A percentile compares a stretch with the other conserved stretches of the same genome.
Evolutionary conservation across 2,113 vertebrate species (phyloP).

Genomic region (Conger conger): DNA sequence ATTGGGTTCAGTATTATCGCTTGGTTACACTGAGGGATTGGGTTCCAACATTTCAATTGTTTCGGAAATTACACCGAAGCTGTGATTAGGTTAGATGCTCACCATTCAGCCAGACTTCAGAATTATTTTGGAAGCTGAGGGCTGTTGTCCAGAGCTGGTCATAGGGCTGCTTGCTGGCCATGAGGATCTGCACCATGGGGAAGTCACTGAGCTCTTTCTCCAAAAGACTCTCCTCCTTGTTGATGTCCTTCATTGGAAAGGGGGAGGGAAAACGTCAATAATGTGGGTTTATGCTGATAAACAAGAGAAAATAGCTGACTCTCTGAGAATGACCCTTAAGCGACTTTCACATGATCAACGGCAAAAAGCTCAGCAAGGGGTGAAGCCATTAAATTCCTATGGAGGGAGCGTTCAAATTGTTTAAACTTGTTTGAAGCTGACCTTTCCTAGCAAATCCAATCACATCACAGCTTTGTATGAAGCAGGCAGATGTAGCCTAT

Average conservation of each 20-base stretch:
- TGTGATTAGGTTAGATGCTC: conserved; percentile 34
- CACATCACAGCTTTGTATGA: no score
- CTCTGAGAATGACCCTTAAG: not conserved
- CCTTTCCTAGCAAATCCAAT: no score
- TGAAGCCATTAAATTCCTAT: no score
- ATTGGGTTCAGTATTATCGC: not conserved
- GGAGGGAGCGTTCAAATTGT: no score
- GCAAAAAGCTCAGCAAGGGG: no score
- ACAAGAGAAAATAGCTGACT: not conserved
- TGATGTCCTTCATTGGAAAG: conserved; percentile 70
- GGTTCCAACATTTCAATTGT: not conserved
- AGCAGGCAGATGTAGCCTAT: no score
- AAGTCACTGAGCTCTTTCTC: conserved; percentile 76
- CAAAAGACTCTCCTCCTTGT: conserved; percentile 82
- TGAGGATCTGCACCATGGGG: conserved; percentile 74
- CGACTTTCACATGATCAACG: no score
- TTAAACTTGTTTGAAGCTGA: no score
- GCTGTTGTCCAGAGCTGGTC: conserved; percentile 86
- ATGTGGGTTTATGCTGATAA: not conserved
- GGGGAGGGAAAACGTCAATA: not conserved
- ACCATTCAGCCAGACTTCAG: conserved; percentile 89
- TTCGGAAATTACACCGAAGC: not conserved
- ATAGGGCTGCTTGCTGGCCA: conserved; percentile 76
- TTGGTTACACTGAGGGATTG: not conserved
- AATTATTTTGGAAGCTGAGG: conserved; percentile 76